Base-by-base conservation (phyloP, 2,888 invertebrate species). In the Netelia fuscicornis region DNA sequence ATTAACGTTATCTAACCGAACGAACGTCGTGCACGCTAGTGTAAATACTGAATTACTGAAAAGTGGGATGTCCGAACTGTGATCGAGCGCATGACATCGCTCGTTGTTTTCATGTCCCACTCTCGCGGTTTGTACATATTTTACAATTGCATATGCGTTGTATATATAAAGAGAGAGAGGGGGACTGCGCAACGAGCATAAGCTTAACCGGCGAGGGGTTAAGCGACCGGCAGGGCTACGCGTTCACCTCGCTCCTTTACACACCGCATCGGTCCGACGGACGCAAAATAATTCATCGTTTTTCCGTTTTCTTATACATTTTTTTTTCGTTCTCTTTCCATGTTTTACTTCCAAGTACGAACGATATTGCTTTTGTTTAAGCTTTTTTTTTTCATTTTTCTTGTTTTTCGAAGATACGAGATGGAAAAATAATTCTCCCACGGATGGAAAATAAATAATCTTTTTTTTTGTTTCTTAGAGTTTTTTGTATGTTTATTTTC, bases 351-450 rank as follows among this genome's bases (percentile, higher is more conserved):
- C 1, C 25, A 25, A 25, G 25, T 25, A 2, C 25, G 25, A 25
- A 2, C 60, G 58, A 65, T 78, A 86, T 78, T 72, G 72, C 71
- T 83, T 79, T 74, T 79, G 88, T 87, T 86, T 30, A 17, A 17
- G 17, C 17, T 17, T 30, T 30, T 30, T 30, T 5, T 30, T 3
- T 30, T 23, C 13, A n/a, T 13, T 23, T 30, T 30, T 30, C 3
- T 30, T 30, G 2, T 30, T 30, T 30, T 30, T 30, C 3, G 2
- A 30, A 2, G 3, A 30, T 2, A 30, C 30, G 30, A 2, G 3
- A 30, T 30, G 2, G 30, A 3, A 30, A 30, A 30, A 30, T 30
- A 30, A 30, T 30, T 30, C 2, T 30, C 30, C 30, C 1, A 30
- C 30, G 30, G 30, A 30, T 3, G 30, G 30, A 30, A 30, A 30